These are phyloP conservation scores for Popillia japonica DNA, from an alignment of 1,140 invertebrate species.

Conservation along the genomic window DNA sequence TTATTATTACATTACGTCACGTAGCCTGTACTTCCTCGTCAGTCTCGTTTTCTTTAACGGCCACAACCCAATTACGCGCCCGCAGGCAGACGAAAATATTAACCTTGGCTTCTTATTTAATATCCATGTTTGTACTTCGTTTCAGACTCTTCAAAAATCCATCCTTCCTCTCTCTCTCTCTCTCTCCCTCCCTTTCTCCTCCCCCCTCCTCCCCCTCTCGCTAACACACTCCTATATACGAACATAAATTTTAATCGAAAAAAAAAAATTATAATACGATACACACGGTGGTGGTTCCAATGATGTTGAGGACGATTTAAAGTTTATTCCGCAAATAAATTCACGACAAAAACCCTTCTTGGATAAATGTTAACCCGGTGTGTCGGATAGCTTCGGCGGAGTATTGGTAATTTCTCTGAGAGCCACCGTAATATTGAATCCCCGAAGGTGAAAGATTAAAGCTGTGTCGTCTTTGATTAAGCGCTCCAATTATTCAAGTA, in stretches of 20 bases:
- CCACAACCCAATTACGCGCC: neutral
- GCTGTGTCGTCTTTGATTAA: slow-evolving; percentile 13
- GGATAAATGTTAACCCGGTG: neutral
- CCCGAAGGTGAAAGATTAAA: slow-evolving; percentile 14
- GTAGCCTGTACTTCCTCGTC: neutral
- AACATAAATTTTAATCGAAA: no score
- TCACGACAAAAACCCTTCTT: neutral
- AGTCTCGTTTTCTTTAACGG: neutral
- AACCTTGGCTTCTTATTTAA: neutral
- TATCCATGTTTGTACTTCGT: neutral
- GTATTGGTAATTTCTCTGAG: slow-evolving; percentile 11
- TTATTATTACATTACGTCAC: slow-evolving; percentile 4
- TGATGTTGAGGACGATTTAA: neutral
- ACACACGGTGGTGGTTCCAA: no score
- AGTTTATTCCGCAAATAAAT: neutral
- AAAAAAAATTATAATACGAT: no score
- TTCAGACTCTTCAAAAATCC: neutral
- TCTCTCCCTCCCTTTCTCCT: no score
- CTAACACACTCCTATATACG: no score
- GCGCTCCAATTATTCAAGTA: neutral
- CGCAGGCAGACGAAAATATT: neutral
- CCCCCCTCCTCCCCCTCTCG: no score
- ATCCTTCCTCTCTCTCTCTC: no score
- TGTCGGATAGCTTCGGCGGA: neutral
- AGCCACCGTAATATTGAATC: slow-evolving; percentile 13